Evolutionary conservation across 2,888 invertebrate genomes (phyloP), one percentile per base, ranked within the genome.

Genomic region (Acholoe squamosa): DNA sequence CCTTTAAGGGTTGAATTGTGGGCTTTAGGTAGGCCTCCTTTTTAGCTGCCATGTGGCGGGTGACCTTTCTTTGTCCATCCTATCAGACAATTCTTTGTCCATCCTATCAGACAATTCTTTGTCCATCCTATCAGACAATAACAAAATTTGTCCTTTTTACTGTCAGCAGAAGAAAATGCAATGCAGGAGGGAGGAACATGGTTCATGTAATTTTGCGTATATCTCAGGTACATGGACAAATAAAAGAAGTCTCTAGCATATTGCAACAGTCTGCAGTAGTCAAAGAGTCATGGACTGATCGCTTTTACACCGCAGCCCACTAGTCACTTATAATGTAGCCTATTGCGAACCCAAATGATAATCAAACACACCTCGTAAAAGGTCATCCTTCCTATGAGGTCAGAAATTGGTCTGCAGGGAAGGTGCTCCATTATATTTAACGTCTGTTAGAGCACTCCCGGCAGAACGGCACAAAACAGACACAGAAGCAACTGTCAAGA

Each of bases 371-470:
- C 43, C 43, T n/a, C 28, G 67, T 67, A 77, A 25, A 51, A n/a
- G 10, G 34, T 84, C 51, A 19, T 84, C 43, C 51, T 84, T 51
- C 84, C 14, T 34, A 61, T 84, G 84, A 84, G 84, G 84, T 84
- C 84, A 84, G 16, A 84, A 84, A 84, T 34, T 84, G 22, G n/a
- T 51, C 22, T 84, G n/a, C 12, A 16, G 84, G 84, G 84, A 10
- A 19, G 43, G 10, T 34, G 51, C 84, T 84, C 84, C 22, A 25
- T 84, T 19, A 33, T 16, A 10, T 51, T 51, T 33, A 84, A 84
- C 84, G 33, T 84, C 84, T 84, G 84, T 84, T 51, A 34, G 84
- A 84, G 84, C 22, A 25, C 84, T 19, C 86, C 33, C 86, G 10
- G 31, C 86, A 54, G 16, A 56, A 86, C 52, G 52, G 86, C 56